Evolutionary conservation across 2,888 invertebrate species (phyloP).

Genomic region (Phyllotreta cruciferae): DNA sequence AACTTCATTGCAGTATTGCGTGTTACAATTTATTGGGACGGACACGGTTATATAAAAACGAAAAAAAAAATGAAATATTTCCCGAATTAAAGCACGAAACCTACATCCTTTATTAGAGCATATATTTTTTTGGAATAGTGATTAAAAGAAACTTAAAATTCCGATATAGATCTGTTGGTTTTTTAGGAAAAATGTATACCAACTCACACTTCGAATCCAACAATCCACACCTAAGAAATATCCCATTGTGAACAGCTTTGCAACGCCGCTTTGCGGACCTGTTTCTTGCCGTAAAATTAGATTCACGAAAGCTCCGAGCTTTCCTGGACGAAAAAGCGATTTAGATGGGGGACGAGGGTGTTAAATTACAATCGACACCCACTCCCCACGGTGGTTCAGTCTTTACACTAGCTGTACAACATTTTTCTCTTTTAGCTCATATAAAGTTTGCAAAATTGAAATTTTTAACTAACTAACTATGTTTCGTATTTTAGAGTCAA

Average conservation of each 20-base stretch:
- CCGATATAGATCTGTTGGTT: no score
- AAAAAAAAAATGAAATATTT: constrained; percentile 2
- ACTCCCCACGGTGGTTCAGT: background rate
- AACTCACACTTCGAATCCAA: background rate
- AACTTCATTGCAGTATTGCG: constrained; percentile 24
- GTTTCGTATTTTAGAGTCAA: no score
- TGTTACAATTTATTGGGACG: constrained; percentile 7
- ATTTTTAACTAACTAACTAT: no score
- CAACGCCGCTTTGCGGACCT: constrained; percentile 9
- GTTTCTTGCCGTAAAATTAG: constrained; percentile 17
- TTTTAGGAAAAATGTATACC: no score
- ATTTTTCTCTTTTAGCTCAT: background rate
- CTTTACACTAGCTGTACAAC: constrained; percentile 1
- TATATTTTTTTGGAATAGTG: no score
- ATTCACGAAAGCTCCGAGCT: constrained; percentile 6
- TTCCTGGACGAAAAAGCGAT: constrained; percentile 10
- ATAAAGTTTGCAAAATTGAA: no score
- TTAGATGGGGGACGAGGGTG: constrained; percentile 2
- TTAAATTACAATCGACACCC: constrained; percentile 15
- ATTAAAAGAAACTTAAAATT: no score
- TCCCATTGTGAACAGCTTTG: constrained; percentile 6
- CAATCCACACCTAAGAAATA: background rate
- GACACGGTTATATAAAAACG: constrained; percentile 6
- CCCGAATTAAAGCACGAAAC: constrained; percentile 10
- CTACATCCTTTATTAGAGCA: background rate